Evolutionary conservation across 2,113 vertebrate species (phyloP).

Genomic region (Ceyx margarethae): DNA sequence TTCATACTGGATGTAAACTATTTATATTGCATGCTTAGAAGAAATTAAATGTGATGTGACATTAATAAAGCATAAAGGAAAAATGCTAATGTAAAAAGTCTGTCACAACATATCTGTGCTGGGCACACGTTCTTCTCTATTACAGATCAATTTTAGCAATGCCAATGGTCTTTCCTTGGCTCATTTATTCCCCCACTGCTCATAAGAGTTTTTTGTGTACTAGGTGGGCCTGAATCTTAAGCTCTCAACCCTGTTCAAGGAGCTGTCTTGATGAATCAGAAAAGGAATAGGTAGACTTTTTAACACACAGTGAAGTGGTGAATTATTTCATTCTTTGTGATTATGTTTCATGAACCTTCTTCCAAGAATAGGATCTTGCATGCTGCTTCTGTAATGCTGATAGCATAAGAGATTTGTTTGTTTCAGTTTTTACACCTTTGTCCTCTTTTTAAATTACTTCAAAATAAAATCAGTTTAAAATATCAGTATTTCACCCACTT

Average conservation of each 20-base stretch:
- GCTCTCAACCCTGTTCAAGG: neutral
- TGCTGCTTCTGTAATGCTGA: neutral
- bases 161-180: neutral
- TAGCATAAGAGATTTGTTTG: neutral
- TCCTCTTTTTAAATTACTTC: neutral
- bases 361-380: neutral
- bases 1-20: neutral
- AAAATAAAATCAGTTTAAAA: constrained; percentile 10
- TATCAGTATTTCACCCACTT: neutral
- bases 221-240: neutral
- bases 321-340: neutral
- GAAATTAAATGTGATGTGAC: neutral
- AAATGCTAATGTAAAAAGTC: neutral
- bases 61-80: neutral
- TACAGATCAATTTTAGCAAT: neutral
- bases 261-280: neutral
- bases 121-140: neutral
- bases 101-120: neutral
- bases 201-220: neutral
- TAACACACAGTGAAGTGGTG: neutral
- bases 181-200: neutral
- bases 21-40: neutral
- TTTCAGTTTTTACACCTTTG: neutral
- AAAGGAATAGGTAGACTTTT: neutral
- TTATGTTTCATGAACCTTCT: neutral